These are phyloP conservation scores for Semotilus atromaculatus DNA, from an alignment of 2,797 vertebrate species.

Conservation along the genomic window DNA sequence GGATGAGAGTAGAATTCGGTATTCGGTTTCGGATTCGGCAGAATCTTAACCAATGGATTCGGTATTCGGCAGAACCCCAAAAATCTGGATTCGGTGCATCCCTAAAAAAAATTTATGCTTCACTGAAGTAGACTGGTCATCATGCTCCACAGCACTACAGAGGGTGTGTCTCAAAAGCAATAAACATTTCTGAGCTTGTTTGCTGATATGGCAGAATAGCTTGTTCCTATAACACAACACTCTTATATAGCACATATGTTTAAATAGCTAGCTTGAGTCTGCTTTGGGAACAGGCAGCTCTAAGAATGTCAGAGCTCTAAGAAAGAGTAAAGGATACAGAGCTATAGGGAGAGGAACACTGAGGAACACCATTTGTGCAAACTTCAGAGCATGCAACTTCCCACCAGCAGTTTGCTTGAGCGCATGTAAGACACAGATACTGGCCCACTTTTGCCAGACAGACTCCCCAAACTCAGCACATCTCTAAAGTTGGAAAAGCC, in stretches of 20 bases:
- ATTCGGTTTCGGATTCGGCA: too few species aligned
- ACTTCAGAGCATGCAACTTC: slow-evolving; percentile 41
- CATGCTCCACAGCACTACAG: background rate
- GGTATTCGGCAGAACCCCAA: too few species aligned
- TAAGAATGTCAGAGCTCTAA: background rate
- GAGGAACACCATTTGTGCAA: slow-evolving; percentile 4
- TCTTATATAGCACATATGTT: background rate
- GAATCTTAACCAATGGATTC: too few species aligned
- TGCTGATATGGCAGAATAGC: slow-evolving; percentile 21
- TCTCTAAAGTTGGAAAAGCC: slow-evolving; percentile 24
- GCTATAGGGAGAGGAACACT: background rate
- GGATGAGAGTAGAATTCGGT: too few species aligned
- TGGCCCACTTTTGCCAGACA: slow-evolving; percentile 36
- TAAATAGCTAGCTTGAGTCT: slow-evolving; percentile 12
- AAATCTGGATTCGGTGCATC: too few species aligned
- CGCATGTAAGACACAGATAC: slow-evolving; percentile 16
- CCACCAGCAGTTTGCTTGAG: slow-evolving; percentile 17
- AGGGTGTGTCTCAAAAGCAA: slow-evolving; percentile 18
- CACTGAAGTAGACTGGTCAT: background rate
- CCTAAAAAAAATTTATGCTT: too few species aligned
- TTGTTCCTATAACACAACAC: background rate
- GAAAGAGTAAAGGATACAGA: background rate
- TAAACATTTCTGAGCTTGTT: background rate
- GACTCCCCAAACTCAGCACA: slow-evolving; percentile 17
- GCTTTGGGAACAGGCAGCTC: background rate